These are phyloP conservation scores for Drosophila lini DNA, from an alignment of 1,140 invertebrate species.

Conservation along the genomic window DNA sequence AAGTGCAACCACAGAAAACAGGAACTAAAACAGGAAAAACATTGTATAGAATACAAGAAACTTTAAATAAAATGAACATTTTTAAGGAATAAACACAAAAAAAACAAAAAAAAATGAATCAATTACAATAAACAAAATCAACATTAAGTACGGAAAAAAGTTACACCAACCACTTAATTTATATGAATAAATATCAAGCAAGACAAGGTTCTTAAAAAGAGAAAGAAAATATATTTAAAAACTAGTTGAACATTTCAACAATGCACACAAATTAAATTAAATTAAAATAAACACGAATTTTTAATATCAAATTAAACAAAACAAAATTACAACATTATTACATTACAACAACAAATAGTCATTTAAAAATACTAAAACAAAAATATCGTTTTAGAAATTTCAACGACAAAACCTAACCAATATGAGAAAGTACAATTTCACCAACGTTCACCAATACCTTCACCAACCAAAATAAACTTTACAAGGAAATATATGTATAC, in stretches of 20 bases:
- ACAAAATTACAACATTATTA: no score
- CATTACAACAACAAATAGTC: no score
- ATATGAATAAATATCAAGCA: not conserved
- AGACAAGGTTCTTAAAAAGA: no score
- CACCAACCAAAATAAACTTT: not conserved
- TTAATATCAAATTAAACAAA: no score
- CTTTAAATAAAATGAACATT: not conserved
- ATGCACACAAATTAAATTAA: not conserved
- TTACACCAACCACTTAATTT: not conserved
- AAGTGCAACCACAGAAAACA: slow-evolving; percentile 8
- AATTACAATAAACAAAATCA: no score
- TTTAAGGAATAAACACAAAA: not conserved
- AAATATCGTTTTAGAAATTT: no score
- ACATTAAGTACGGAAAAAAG: not conserved
- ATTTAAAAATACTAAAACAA: no score
- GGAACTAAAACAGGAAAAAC: slow-evolving; percentile 9
- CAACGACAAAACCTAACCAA: not conserved
- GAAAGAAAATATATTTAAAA: no score
- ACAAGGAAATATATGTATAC: not conserved
- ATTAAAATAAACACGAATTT: no score
- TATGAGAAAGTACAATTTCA: not conserved
- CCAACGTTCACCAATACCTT: not conserved
- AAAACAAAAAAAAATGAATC: not conserved
- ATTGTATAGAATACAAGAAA: not conserved
- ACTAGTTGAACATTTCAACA: not conserved